Evolutionary conservation across 2,113 vertebrate species (phyloP), one percentile per base, ranked within the genome.

Genomic region (Nycticebus coucang): DNA sequence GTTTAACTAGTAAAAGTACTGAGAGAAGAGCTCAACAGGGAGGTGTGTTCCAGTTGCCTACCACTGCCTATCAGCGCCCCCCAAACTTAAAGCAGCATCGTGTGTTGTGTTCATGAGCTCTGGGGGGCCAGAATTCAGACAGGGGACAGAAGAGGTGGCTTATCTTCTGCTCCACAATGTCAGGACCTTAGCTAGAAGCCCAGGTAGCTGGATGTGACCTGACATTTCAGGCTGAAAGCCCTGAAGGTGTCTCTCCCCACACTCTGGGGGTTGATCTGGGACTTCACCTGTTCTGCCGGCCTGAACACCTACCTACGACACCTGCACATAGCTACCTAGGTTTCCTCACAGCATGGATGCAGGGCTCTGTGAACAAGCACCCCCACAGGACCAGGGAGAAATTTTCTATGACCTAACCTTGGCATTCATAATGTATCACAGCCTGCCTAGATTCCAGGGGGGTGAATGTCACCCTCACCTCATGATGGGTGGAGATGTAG

Each of bases 61-160:
- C 5, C 5, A 7, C 41, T 9, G 30, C 21, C 2, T 5, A 4
- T n/a, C 66, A 28, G 26, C 28, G 7, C 5, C 4, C 13, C n/a
- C 30, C 26, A 28, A 13, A 2, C 7, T 12, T 26, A 24, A 55
- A 55, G 21, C 24, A 11, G 4, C 19, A 11, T 2, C 10, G 9
- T 2, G 0, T 3, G 1, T 1, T 0, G 13, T 6, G 33, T 24
- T 5, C 8, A 18, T 9, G 1, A n/a, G 6, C 2, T 30, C 79
- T 0, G 2, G 1, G 5, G 13, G 69, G 4, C 8, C 0, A 50
- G 14, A 19, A 22, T 28, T 41, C 7, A 18, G 22, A n/a, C 60
- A 10, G 41, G 24, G 45, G 11, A 0, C 11, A 2, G 24, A 12
- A 24, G 15, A 19, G 17, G 18, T 1, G 57, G 35, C 14, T 11